Evolutionary conservation across 2,113 vertebrate genomes (phyloP).

Genomic region (Melanotaenia duboulayi): DNA sequence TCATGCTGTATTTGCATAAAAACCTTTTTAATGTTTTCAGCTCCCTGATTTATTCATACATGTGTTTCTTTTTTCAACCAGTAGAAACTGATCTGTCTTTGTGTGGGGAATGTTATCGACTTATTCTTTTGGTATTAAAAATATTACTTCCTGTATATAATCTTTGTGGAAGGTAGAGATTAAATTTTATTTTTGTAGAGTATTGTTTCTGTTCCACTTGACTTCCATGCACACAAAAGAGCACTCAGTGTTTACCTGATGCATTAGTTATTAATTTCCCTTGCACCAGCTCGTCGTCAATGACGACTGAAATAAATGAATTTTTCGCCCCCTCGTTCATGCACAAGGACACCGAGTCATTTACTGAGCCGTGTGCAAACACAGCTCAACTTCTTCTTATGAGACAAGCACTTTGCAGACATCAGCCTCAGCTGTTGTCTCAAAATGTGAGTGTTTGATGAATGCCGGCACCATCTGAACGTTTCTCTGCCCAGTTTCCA

Average conservation of each 20-base stretch:
- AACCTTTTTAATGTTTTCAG: no score
- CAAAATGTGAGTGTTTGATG: no score
- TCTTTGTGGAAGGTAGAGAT: constrained; percentile 24
- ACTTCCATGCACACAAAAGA: constrained; percentile 4
- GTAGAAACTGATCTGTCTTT: constrained; percentile 42
- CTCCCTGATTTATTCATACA: no score
- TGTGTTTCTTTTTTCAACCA: neutral
- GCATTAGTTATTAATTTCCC: constrained; percentile 49
- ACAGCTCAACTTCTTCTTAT: constrained; percentile 10
- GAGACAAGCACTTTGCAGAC: constrained; percentile 2
- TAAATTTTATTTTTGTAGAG: constrained; percentile 28
- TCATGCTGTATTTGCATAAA: no score
- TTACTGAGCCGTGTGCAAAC: constrained; percentile 22
- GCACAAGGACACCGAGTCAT: constrained; percentile 48
- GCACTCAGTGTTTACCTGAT: constrained; percentile 48
- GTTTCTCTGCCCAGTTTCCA: no score
- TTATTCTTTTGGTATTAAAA: constrained; percentile 50
- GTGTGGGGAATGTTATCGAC: constrained; percentile 14
- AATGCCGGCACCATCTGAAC: no score
- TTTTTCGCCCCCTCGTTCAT: constrained; percentile 47
- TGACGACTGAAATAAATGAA: constrained; percentile 46
- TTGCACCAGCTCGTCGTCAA: constrained; percentile 41
- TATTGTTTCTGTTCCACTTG: neutral
- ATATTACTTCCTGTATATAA: constrained; percentile 51
- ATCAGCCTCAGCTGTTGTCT: neutral